phyloP scores from a whole-genome alignment of 2,888 invertebrate genomes.

The Xanthia togata region DNA sequence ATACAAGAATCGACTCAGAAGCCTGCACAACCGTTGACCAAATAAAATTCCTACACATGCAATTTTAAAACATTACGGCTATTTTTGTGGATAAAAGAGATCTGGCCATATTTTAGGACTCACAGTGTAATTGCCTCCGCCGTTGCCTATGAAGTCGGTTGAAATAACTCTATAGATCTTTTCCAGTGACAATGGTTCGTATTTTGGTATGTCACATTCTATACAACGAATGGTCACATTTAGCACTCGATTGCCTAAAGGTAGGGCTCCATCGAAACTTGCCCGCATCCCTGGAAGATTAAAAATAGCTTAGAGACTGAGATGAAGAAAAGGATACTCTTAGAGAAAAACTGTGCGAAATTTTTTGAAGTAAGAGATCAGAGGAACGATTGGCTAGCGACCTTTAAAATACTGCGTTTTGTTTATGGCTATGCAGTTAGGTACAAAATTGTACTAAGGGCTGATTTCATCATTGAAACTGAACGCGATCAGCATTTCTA shows the following conservation, averaged over 20 bases:
- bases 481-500: too few relatives aligned
- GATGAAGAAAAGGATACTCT: background rate
- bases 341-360: background rate
- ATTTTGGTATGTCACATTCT: slow-evolving; percentile 91
- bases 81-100: background rate
- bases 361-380: background rate
- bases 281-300: slow-evolving; percentile 88
- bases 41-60: background rate
- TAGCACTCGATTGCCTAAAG: slow-evolving; percentile 90
- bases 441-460: too few relatives aligned
- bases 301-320: background rate
- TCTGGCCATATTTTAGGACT: slow-evolving; percentile 69
- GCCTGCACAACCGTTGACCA: too few relatives aligned
- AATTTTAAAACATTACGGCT: background rate
- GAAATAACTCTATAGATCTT: slow-evolving; percentile 91
- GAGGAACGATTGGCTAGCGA: slow-evolving; percentile 19
- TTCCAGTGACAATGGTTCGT: slow-evolving; percentile 88
- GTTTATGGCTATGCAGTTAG: background rate
- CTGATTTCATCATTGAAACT: too few relatives aligned
- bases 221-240: slow-evolving; percentile 90
- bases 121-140: slow-evolving; percentile 92
- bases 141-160: slow-evolving; percentile 90
- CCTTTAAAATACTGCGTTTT: background rate
- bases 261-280: slow-evolving; percentile 90
- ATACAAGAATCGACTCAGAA: background rate